phyloP scores from a whole-genome alignment of 2,797 vertebrate genomes.

The Hippopotamyrus pictus region DNA sequence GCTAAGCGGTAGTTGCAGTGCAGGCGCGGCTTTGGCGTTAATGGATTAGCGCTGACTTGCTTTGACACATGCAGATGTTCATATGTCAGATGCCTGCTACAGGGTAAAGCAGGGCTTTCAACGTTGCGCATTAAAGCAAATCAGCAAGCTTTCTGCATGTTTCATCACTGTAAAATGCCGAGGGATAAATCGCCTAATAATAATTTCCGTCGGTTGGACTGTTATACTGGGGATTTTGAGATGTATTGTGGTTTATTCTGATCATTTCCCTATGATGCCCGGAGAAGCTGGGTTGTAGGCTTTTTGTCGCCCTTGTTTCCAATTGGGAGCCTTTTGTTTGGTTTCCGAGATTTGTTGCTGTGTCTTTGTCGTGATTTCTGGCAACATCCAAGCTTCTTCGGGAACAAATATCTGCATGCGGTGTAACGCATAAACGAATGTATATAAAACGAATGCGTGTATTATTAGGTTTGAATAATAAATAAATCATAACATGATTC shows the following conservation, averaged over 20 bases:
- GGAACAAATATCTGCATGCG: neutral
- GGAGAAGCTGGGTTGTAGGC: neutral
- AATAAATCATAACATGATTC: neutral
- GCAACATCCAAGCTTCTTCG: neutral
- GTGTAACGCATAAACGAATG: neutral
- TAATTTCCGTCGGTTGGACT: neutral
- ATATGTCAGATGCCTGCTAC: neutral
- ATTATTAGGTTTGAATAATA: neutral
- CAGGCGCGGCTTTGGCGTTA: neutral
- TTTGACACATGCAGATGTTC: conserved; percentile 1
- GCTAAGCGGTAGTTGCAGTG: neutral
- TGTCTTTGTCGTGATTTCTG: neutral
- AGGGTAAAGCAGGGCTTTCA: neutral
- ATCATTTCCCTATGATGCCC: neutral
- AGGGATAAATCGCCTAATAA: neutral
- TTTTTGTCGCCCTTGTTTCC: neutral
- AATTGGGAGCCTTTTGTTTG: neutral
- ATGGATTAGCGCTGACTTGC: neutral
- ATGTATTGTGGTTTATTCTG: neutral
- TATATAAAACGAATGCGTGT: neutral
- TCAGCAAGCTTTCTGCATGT: neutral
- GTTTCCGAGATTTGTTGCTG: neutral
- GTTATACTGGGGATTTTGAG: neutral
- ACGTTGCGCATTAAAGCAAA: neutral
- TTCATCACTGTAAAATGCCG: neutral